Conservation (phyloP, 1,140 invertebrate genomes). For the Dermatophagoides farinae region DNA sequence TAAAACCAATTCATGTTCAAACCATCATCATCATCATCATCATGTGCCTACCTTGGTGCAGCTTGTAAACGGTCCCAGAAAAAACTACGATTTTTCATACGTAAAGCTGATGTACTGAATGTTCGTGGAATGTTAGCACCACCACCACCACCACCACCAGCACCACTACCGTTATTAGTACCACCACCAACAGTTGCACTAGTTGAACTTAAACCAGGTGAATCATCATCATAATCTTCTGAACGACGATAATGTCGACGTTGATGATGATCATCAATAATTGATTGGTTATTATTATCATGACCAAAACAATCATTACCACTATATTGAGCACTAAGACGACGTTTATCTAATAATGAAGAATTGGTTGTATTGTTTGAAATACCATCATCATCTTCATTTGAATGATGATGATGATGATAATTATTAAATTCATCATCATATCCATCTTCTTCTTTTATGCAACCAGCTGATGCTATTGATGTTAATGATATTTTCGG, state of each 20-base stretch:
- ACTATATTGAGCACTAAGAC: background rate
- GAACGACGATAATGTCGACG: background rate
- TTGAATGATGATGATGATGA: too few species aligned
- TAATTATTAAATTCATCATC: background rate
- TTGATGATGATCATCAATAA: background rate
- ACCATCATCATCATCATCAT: too few species aligned
- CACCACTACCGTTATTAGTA: background rate
- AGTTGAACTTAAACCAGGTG: background rate
- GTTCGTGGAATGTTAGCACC: conserved; percentile 33
- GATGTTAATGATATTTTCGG: conserved; percentile 6
- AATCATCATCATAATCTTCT: background rate
- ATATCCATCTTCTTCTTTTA: background rate
- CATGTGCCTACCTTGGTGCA: background rate
- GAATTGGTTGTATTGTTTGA: too few species aligned
- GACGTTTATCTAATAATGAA: background rate
- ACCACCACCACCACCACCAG: background rate
- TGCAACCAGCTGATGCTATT: background rate
- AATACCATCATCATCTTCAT: too few species aligned
- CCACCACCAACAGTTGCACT: background rate
- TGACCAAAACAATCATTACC: background rate
- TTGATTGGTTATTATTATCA: background rate
- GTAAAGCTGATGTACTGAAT: conserved; percentile 49
- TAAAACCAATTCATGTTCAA: too few species aligned
- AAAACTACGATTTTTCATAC: conserved; percentile 44
- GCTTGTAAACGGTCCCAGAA: conserved; percentile 53